Percentiles rank a stretch among this genome's conserved stretches.
Evolutionary conservation across 2,113 vertebrate genomes (phyloP).

Genomic region (Oxyura jamaicensis): DNA sequence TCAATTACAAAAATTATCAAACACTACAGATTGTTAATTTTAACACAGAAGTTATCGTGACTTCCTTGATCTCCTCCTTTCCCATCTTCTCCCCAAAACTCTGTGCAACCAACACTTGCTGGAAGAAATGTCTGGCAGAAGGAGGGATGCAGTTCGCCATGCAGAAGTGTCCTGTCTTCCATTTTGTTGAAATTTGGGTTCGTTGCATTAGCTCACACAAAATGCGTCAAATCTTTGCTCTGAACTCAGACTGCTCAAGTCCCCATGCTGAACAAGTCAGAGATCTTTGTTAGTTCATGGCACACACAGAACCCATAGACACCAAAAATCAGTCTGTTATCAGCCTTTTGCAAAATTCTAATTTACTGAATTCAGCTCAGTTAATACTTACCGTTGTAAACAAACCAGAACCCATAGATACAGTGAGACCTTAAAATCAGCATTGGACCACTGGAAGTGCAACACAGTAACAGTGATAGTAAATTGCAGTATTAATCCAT

Average conservation of each 20-base stretch:
- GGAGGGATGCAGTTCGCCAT: neutral
- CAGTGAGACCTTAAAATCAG: conserved; percentile 3
- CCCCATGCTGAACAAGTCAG: neutral
- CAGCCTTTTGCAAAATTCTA: neutral
- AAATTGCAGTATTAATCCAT: conserved; percentile 23
- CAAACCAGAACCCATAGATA: conserved; percentile 13
- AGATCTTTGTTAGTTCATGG: neutral
- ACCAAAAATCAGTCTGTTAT: neutral
- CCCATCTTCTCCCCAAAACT: neutral
- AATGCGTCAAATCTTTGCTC: neutral
- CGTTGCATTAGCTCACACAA: neutral
- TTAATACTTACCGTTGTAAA: conserved; percentile 41
- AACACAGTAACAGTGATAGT: conserved; percentile 20
- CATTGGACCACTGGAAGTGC: neutral
- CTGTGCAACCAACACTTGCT: neutral
- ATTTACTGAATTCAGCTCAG: neutral
- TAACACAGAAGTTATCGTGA: neutral
- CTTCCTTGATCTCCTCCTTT: neutral
- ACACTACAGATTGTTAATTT: neutral
- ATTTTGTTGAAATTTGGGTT: neutral
- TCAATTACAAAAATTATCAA: neutral
- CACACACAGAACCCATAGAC: neutral
- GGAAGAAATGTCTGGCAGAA: neutral
- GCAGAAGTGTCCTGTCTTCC: neutral
- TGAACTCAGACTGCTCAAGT: neutral